Conservation (phyloP, 2,113 vertebrate species). For the Rhagologus leucostigma region DNA sequence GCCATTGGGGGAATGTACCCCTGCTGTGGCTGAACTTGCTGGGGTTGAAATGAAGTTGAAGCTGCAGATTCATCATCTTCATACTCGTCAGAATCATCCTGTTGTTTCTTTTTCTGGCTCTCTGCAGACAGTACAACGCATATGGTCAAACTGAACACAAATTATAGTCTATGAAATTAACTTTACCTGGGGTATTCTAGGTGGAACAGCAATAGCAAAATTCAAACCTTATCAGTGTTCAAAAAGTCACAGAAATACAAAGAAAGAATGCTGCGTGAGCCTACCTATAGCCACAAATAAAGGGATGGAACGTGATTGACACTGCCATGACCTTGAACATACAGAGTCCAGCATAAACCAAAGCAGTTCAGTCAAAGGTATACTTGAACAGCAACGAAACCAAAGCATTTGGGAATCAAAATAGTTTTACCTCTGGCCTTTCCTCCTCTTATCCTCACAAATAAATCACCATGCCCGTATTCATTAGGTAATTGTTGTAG, state of each 20-base stretch:
- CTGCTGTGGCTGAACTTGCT: conserved; percentile 84
- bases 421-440: neutral
- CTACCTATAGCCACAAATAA: neutral
- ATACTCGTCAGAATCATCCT: conserved; percentile 94
- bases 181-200: neutral
- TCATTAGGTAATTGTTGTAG: neutral
- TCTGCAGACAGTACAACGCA: conserved; percentile 56
- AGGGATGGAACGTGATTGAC: neutral
- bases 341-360: neutral
- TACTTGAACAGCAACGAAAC: neutral
- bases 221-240: neutral
- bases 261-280: neutral
- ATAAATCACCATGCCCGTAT: neutral
- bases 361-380: neutral
- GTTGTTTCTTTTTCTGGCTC: conserved; percentile 93
- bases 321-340: neutral
- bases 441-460: neutral
- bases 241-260: neutral
- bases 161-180: neutral
- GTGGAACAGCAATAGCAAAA: neutral
- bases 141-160: neutral
- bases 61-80: conserved; percentile 90
- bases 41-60: conserved; percentile 88
- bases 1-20: conserved; percentile 87
- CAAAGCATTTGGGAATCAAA: neutral